Conservation (phyloP, 2,797 vertebrate species). For the Scomberomorus guttatus region DNA sequence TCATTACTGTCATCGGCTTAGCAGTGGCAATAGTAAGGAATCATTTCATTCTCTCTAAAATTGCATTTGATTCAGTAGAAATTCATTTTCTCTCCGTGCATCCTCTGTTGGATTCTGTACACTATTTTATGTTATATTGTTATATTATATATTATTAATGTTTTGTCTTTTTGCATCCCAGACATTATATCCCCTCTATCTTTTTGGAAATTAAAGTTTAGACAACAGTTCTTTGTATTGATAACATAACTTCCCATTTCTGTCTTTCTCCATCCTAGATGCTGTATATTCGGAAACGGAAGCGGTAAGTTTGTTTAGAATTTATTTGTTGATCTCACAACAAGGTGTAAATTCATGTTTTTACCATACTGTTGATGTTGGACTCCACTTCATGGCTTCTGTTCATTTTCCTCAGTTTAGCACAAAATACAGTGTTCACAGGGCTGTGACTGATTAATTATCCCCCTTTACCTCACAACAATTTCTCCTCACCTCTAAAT, state of each 20-base stretch:
- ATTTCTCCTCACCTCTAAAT: neutral
- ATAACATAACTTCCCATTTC: conserved; percentile 34
- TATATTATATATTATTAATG: neutral
- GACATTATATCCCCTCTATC: neutral
- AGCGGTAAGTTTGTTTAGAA: conserved; percentile 87
- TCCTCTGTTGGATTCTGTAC: neutral
- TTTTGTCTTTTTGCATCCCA: neutral
- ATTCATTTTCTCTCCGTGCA: neutral
- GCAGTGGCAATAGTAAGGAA: conserved; percentile 93
- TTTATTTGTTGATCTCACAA: conserved; percentile 2
- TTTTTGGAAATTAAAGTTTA: neutral
- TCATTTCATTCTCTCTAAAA: neutral
- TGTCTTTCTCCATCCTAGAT: conserved; percentile 84
- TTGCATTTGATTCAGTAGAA: neutral
- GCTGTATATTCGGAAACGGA: conserved; percentile 97
- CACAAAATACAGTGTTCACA: neutral
- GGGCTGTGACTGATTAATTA: neutral
- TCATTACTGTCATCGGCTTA: conserved; percentile 96
- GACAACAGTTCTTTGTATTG: neutral
- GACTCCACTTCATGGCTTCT: neutral
- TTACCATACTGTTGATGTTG: too few relatives aligned
- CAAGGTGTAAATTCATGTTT: neutral
- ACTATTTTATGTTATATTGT: too few relatives aligned
- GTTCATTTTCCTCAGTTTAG: neutral
- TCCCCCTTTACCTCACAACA: neutral